Conservation (phyloP, 2,888 invertebrate species). For the Pseudolycoriella hygida region DNA sequence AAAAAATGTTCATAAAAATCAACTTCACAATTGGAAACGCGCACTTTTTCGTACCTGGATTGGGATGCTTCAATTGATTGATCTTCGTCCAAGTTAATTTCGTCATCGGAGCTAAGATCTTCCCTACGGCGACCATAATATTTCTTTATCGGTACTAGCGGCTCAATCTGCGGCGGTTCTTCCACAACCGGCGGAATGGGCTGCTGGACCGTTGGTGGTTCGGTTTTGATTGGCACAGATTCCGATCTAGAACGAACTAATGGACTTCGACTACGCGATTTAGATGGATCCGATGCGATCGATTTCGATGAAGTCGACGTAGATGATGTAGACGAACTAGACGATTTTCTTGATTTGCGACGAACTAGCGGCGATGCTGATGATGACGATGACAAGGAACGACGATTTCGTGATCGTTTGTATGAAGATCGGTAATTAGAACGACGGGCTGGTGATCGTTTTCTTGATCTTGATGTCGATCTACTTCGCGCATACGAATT, state of each 20-base stretch:
- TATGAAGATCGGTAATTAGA: background rate
- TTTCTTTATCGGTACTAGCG: slow-evolving; percentile 30
- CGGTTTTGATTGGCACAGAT: slow-evolving; percentile 15
- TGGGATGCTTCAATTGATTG: slow-evolving; percentile 12
- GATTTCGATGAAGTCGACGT: slow-evolving; percentile 14
- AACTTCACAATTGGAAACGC: too few relatives aligned
- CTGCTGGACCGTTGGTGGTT: background rate
- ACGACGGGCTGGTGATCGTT: background rate
- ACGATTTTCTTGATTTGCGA: slow-evolving; percentile 11
- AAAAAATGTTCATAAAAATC: background rate
- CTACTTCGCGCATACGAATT: background rate
- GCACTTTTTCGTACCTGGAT: slow-evolving; percentile 18
- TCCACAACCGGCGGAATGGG: background rate
- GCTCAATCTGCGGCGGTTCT: slow-evolving; percentile 1
- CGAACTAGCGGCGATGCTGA: slow-evolving; percentile 14
- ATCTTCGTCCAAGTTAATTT: slow-evolving; percentile 4
- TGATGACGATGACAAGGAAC: slow-evolving; percentile 10
- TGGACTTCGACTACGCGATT: slow-evolving; percentile 13
- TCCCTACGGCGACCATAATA: slow-evolving; percentile 39
- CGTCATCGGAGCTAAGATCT: slow-evolving; percentile 31
- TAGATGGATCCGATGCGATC: slow-evolving; percentile 18
- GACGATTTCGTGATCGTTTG: slow-evolving; percentile 6
- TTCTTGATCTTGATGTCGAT: slow-evolving; percentile 19
- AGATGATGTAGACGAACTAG: slow-evolving; percentile 13
- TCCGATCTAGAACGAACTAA: slow-evolving; percentile 15